Conservation (phyloP, 2,797 vertebrate genomes). For the Tokudaia tokunoshimensis region DNA sequence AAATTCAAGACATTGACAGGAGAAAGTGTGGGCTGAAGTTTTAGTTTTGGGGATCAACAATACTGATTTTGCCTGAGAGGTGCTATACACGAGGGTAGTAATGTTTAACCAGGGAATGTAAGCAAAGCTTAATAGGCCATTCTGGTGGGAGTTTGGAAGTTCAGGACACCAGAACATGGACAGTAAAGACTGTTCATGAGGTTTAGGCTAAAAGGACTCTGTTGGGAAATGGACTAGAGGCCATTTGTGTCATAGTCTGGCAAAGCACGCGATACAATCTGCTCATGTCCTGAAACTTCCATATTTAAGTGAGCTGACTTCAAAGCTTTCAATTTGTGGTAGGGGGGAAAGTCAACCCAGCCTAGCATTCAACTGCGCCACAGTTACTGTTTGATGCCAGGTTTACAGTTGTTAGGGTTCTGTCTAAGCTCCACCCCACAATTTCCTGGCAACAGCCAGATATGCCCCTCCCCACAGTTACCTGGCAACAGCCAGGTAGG, state of each 20-base stretch:
- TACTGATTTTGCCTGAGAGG: background rate
- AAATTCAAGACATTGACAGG: slow-evolving; percentile 27
- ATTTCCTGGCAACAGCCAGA: no score
- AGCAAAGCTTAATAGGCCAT: background rate
- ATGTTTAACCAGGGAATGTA: background rate
- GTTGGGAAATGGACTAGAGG: background rate
- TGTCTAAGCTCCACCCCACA: no score
- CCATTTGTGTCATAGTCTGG: background rate
- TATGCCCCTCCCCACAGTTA: no score
- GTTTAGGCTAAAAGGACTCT: background rate
- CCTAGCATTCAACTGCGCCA: background rate
- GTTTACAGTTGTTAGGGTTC: background rate
- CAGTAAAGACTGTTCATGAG: background rate
- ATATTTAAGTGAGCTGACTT: background rate
- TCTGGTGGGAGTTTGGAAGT: background rate
- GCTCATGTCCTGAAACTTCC: background rate
- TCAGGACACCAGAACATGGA: background rate
- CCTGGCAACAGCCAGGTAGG: no score
- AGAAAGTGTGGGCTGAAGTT: slow-evolving; percentile 11
- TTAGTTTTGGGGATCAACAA: background rate
- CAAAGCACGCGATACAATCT: background rate
- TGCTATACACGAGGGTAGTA: background rate
- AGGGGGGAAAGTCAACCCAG: background rate
- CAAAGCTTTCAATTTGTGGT: background rate
- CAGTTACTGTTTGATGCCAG: background rate